Evolutionary conservation across 1,140 invertebrate genomes (phyloP).

Genomic region (Holotrichia oblita): DNA sequence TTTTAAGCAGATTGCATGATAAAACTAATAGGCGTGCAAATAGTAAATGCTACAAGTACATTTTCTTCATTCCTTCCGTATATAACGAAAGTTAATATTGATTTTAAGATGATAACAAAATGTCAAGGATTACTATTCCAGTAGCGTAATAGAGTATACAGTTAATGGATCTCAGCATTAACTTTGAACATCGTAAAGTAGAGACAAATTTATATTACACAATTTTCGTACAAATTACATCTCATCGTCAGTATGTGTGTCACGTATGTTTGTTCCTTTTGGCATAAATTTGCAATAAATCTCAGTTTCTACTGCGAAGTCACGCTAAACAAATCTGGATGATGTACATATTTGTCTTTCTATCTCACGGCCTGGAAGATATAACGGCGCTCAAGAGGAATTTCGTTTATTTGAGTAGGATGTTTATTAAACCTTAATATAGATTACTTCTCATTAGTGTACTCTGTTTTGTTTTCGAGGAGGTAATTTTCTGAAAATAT

Average conservation of each 20-base stretch:
- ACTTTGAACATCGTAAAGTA: neutral
- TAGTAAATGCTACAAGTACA: neutral
- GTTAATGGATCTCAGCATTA: neutral
- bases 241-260: constrained; percentile 19
- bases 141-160: neutral
- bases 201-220: neutral
- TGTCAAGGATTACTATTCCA: neutral
- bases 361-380: neutral
- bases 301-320: neutral
- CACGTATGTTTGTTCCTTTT: constrained; percentile 30
- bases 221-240: neutral
- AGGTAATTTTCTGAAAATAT: neutral
- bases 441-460: neutral
- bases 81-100: neutral
- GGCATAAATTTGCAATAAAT: constrained; percentile 32
- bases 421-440: constrained; percentile 9
- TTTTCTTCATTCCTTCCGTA: neutral
- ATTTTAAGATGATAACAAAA: constrained; percentile 8
- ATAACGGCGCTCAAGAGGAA: neutral
- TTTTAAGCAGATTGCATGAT: no score
- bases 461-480: neutral
- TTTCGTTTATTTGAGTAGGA: constrained; percentile 11
- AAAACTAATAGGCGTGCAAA: neutral
- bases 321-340: constrained; percentile 21
- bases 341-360: constrained; percentile 20